Percentiles rank a stretch among this genome's conserved stretches.
These are phyloP conservation scores for Oscheius sp. DNA, from an alignment of 2,888 invertebrate species.

Conservation along the genomic window DNA sequence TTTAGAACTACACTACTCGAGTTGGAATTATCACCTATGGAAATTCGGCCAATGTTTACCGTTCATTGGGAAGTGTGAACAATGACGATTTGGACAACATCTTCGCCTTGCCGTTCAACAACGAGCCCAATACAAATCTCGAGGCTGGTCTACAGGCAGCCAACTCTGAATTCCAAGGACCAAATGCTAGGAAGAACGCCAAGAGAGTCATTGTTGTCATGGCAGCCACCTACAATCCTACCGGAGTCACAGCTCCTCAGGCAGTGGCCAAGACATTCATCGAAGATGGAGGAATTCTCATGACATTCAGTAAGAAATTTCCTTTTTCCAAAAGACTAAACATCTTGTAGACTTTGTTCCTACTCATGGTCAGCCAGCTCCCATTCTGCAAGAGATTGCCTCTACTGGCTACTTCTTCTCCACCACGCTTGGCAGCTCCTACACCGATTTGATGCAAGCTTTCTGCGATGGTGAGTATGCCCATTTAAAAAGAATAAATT, in stretches of 20 bases:
- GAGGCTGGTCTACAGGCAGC: constrained; percentile 22
- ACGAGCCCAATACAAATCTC: constrained; percentile 11
- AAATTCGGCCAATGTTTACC: not conserved
- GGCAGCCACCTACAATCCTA: constrained; percentile 16
- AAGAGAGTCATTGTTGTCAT: constrained; percentile 25
- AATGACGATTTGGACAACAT: constrained; percentile 18
- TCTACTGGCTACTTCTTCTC: constrained; percentile 26
- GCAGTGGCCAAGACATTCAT: constrained; percentile 27
- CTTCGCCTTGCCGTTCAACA: not conserved
- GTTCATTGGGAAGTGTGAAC: constrained; percentile 8
- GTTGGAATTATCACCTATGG: constrained; percentile 31
- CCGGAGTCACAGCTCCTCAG: constrained; percentile 13
- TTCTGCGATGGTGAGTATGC: constrained; percentile 15
- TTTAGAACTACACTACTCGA: constrained; percentile 14
- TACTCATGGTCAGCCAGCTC: not conserved
- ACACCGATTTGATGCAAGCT: constrained; percentile 3
- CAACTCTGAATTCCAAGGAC: constrained; percentile 1
- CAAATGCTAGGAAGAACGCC: constrained; percentile 19
- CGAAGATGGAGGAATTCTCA: constrained; percentile 33
- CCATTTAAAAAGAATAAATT: not conserved
- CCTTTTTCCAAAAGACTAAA: no score
- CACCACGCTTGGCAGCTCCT: not conserved
- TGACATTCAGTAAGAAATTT: constrained; percentile 20
- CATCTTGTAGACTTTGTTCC: constrained; percentile 13
- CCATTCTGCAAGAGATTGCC: constrained; percentile 10